Evolutionary conservation across 1,140 invertebrate species (phyloP), one percentile per base, ranked within the genome.

Genomic region (Diorhabda elongata): DNA sequence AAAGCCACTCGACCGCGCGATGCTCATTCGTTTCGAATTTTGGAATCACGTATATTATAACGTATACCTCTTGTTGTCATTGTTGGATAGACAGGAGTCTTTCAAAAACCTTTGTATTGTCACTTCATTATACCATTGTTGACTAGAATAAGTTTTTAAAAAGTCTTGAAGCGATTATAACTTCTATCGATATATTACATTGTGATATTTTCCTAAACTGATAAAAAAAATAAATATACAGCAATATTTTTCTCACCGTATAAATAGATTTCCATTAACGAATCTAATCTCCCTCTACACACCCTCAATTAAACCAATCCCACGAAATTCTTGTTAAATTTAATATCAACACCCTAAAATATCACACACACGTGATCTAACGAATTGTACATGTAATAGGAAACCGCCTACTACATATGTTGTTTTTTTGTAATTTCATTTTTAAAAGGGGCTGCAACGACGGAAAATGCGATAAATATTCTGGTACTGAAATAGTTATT

Each of bases 1-100:
- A 52, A 42, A 43, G n/a, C 26, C 59, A 61, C 59, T 41, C n/a
- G 42, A 41, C 42, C 59, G 59, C n/a, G 41, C 59, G 59, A 61
- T 61, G 59, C 26, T 61, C 59, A 61, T 61, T 61, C 59, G 26
- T 61, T 42, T 43, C 59, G 59, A 61, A 61, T 61, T 61, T 43
- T 42, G 26, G 59, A 41, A 61, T 61, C 42, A 41, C 9, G 59
- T 42, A 41, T 43, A 42, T 42, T 42, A 41, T 5, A 26, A 26
- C 26, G 26, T 26, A 26, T 26, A 26, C 26, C 26, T 26, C 26
- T 26, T 26, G 26, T 26, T 42, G 7, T 42, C 11, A 61, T 61
- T 61, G 59, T 61, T 61, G 11, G 59, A 8, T 42, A 6, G 59
- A 61, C 59, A 42, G 41, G 42, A 42, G 59, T 61, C 41, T 42